Conservation (phyloP, 2,113 vertebrate species). For the Varanus komodoensis region DNA sequence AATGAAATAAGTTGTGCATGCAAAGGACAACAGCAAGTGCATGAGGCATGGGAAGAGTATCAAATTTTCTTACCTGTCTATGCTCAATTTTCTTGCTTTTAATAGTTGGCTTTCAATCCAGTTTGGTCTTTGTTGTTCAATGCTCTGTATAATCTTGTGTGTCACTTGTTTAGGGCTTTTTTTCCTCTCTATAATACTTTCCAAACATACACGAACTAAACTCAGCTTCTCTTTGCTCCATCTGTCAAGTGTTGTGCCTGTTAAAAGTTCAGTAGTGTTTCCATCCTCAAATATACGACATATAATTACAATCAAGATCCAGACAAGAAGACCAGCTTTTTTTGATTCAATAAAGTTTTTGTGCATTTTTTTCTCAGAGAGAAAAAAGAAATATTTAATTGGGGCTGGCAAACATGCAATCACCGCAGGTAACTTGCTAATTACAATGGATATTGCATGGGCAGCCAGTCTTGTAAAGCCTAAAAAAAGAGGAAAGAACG, state of each 20-base stretch:
- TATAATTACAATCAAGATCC: constrained; percentile 89
- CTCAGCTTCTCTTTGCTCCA: constrained; percentile 86
- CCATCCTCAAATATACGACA: constrained; percentile 89
- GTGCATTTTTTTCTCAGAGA: constrained; percentile 90
- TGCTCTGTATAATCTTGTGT: constrained; percentile 87
- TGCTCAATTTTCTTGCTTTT: constrained; percentile 88
- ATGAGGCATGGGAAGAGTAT: constrained; percentile 26
- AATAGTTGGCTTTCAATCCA: constrained; percentile 90
- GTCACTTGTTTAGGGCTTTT: constrained; percentile 85
- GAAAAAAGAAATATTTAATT: constrained; percentile 91
- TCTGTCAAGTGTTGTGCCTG: constrained; percentile 83
- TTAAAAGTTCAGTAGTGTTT: constrained; percentile 84
- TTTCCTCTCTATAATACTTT: constrained; percentile 84
- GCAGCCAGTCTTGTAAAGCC: constrained; percentile 82
- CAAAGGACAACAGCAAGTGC: constrained; percentile 5
- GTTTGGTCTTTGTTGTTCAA: constrained; percentile 89
- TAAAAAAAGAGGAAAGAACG: constrained; percentile 77
- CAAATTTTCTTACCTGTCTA: constrained; percentile 81
- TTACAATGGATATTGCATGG: constrained; percentile 92
- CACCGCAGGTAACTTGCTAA: constrained; percentile 90
- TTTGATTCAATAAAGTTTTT: constrained; percentile 86
- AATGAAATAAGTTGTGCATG: neutral
- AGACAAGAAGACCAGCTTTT: constrained; percentile 88
- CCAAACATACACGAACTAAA: constrained; percentile 88
- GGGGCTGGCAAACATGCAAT: constrained; percentile 92